A percentile compares a stretch with the other conserved stretches of the same genome.
phyloP scores from a whole-genome alignment of 2,888 invertebrate genomes.

The Eubasilissa splendida region DNA sequence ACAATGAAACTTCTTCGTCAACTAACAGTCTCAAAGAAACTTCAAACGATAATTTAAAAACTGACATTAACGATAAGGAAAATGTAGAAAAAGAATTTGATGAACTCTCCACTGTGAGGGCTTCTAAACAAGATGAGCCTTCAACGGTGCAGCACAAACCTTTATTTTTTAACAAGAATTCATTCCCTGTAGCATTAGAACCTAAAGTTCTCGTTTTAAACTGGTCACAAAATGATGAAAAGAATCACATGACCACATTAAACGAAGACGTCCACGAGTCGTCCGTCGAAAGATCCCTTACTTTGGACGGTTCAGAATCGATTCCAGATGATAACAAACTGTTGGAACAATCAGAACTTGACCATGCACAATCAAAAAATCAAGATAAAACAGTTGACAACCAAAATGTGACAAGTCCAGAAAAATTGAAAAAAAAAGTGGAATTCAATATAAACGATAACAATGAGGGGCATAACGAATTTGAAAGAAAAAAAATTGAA shows the following conservation, averaged over 20 bases:
- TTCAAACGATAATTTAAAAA: constrained; percentile 63
- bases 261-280: constrained; percentile 66
- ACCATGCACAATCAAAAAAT: not conserved
- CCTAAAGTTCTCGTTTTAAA: constrained; percentile 64
- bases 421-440: constrained; percentile 39
- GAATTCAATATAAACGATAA: constrained; percentile 36
- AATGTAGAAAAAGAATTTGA: constrained; percentile 67
- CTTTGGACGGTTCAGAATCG: not conserved
- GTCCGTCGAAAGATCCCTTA: constrained; percentile 59
- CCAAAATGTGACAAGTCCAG: constrained; percentile 11
- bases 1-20: constrained; percentile 53
- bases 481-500: constrained; percentile 12
- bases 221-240: constrained; percentile 60
- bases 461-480: not conserved
- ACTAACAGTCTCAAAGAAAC: not conserved
- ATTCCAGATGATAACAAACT: constrained; percentile 34
- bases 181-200: constrained; percentile 63
- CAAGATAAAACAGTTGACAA: no score
- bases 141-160: constrained; percentile 63
- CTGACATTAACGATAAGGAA: constrained; percentile 62
- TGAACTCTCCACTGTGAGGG: constrained; percentile 68
- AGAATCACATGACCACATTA: constrained; percentile 67
- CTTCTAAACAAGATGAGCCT: constrained; percentile 61
- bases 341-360: constrained; percentile 21
- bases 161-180: constrained; percentile 64